Conservation (phyloP, 2,797 vertebrate genomes). For the Vultur gryphus region DNA sequence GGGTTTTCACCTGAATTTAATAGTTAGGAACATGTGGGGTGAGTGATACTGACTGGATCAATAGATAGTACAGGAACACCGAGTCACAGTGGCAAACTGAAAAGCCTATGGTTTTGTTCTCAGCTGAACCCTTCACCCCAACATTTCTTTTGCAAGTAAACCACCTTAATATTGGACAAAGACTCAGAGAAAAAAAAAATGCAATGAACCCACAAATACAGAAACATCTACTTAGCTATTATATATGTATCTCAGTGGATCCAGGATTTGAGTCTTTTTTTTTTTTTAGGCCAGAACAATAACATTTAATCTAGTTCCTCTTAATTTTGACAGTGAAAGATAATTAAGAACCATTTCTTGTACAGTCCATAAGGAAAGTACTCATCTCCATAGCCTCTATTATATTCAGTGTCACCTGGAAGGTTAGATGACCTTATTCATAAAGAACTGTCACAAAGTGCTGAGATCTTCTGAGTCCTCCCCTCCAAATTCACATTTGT, state of each 20-base stretch:
- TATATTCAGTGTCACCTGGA: neutral
- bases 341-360: neutral
- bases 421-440: neutral
- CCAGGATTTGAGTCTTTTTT: neutral
- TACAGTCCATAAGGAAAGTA: neutral
- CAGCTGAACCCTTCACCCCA: neutral
- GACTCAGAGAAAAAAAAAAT: neutral
- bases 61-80: neutral
- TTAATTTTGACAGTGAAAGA: neutral
- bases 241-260: neutral
- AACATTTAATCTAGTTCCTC: neutral
- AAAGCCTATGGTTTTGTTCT: neutral
- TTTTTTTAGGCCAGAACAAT: neutral
- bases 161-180: neutral
- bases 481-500: neutral
- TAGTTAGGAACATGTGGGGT: neutral
- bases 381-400: neutral
- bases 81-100: neutral
- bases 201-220: neutral
- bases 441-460: neutral
- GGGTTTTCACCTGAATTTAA: constrained; percentile 13
- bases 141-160: neutral
- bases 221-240: neutral
- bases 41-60: neutral
- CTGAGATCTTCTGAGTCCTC: neutral